Conservation (phyloP, 2,797 vertebrate genomes). For the Premnoplex brunnescens region DNA sequence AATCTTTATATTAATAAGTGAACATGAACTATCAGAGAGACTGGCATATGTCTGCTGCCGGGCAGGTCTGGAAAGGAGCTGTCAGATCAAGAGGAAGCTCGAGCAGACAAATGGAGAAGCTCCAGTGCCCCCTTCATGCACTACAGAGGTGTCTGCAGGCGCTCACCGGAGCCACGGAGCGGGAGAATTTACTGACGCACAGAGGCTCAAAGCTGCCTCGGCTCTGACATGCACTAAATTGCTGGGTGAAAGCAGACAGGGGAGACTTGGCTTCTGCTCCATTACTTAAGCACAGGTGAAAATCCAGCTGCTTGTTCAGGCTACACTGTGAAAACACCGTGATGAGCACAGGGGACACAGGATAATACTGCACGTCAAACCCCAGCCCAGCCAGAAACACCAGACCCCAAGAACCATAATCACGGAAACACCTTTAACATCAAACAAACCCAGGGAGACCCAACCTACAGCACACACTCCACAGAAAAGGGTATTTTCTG, state of each 20-base stretch:
- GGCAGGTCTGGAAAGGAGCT: conserved; percentile 15
- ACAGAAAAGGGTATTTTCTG: not conserved
- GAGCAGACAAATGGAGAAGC: not conserved
- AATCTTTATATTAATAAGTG: conserved; percentile 63
- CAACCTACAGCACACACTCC: fast-evolving
- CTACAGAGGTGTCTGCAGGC: not conserved
- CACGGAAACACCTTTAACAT: not conserved
- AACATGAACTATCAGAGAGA: conserved; percentile 50
- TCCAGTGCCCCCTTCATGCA: not conserved
- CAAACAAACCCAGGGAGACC: not conserved
- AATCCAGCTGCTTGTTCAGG: not conserved
- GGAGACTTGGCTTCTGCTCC: not conserved
- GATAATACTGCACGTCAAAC: fast-evolving
- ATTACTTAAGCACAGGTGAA: not conserved
- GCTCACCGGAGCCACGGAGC: not conserved
- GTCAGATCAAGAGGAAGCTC: not conserved
- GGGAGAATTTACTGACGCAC: not conserved
- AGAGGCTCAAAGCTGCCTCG: not conserved
- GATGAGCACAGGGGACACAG: fast-evolving
- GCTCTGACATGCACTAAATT: not conserved
- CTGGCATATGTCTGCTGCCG: conserved; percentile 18
- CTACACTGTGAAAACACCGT: fast-evolving
- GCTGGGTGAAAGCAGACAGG: not conserved
- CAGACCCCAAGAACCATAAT: fast-evolving
- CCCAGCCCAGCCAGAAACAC: not conserved